Percentiles rank a stretch among this genome's conserved stretches.
Conservation (phyloP, 2,113 vertebrate species). For the Trogon melanurus region DNA sequence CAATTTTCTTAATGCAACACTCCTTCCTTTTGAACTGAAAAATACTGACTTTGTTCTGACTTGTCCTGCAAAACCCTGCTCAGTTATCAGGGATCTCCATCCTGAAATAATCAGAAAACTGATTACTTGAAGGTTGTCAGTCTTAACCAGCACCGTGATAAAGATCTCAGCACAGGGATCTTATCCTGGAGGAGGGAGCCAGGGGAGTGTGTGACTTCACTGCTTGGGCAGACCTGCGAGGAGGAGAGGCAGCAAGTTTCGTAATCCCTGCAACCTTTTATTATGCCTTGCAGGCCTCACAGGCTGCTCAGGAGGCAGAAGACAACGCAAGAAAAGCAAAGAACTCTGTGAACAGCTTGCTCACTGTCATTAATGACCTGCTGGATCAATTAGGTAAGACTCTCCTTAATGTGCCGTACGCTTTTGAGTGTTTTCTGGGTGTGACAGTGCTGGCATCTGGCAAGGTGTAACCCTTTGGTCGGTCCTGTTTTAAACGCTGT, state of each 20-base stretch:
- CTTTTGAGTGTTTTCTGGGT: background rate
- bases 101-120: background rate
- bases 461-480: background rate
- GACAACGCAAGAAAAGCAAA: constrained; percentile 95
- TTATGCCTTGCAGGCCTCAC: constrained; percentile 80
- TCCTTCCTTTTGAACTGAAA: background rate
- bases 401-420: background rate
- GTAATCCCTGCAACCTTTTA: background rate
- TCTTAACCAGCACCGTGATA: background rate
- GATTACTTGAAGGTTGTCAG: background rate
- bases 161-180: background rate
- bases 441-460: background rate
- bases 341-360: constrained; percentile 86
- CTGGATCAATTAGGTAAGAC: constrained; percentile 87
- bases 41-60: background rate
- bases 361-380: constrained; percentile 84
- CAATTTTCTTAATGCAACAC: background rate
- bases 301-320: constrained; percentile 91
- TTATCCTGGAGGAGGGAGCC: background rate
- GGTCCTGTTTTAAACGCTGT: background rate
- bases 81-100: background rate
- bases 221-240: background rate
- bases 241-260: background rate
- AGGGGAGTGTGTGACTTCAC: background rate
- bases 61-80: background rate